These are phyloP conservation scores for Pelosia muscerda DNA, from an alignment of 2,888 invertebrate genomes.

Conservation along the genomic window DNA sequence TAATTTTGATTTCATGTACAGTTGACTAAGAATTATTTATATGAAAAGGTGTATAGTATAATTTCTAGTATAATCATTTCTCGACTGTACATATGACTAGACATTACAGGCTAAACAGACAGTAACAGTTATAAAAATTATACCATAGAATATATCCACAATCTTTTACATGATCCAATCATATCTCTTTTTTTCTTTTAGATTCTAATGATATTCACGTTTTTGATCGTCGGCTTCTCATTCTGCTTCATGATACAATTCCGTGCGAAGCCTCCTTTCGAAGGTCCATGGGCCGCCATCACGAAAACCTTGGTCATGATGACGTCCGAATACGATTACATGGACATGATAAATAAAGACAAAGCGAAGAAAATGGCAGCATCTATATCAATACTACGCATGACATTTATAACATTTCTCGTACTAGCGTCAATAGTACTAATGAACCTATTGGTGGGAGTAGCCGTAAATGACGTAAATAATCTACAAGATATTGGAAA, in stretches of 20 bases:
- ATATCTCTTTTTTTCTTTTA: slow-evolving; percentile 65
- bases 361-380: slow-evolving; percentile 60
- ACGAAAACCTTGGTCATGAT: slow-evolving; percentile 87
- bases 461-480: slow-evolving; percentile 86
- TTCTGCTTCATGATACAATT: slow-evolving; percentile 86
- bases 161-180: neutral
- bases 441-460: slow-evolving; percentile 86
- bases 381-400: slow-evolving; percentile 71
- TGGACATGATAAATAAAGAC: slow-evolving; percentile 70
- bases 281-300: slow-evolving; percentile 79
- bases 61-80: too few species aligned
- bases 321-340: slow-evolving; percentile 87
- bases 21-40: too few species aligned
- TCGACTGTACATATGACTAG: too few species aligned
- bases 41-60: too few species aligned
- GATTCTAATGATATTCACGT: slow-evolving; percentile 80
- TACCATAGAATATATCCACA: neutral
- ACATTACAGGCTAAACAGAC: too few species aligned
- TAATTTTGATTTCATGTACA: too few species aligned
- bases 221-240: slow-evolving; percentile 85
- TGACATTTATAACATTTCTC: slow-evolving; percentile 83
- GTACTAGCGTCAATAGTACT: slow-evolving; percentile 85
- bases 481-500: slow-evolving; percentile 84
- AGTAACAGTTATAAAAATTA: too few species aligned
- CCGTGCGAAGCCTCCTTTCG: slow-evolving; percentile 76